phyloP scores from a whole-genome alignment of 1,140 invertebrate genomes.

The Gyrodactylus bullatarudis region DNA sequence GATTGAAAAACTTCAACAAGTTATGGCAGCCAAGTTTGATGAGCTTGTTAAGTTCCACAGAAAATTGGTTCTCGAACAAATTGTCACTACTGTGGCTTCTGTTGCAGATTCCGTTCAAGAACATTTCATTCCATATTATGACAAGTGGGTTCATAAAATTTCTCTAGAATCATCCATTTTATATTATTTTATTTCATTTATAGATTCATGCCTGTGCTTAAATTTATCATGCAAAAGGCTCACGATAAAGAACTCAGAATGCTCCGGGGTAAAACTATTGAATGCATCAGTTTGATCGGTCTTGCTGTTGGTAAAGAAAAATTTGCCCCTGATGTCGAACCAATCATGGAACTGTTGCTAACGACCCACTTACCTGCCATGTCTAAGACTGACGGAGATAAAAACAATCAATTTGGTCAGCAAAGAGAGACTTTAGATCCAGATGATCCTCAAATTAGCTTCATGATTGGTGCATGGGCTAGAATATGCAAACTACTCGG shows the following conservation, averaged over 20 bases:
- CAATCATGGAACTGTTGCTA: conserved; percentile 74
- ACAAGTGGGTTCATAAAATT: conserved; percentile 16
- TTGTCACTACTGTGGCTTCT: conserved; percentile 85
- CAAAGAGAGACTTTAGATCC: neutral
- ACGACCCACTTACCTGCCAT: conserved; percentile 36
- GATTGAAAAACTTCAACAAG: conserved; percentile 55
- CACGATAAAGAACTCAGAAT: conserved; percentile 48
- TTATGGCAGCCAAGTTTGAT: conserved; percentile 62
- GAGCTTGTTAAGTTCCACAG: conserved; percentile 64
- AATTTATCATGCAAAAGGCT: conserved; percentile 81
- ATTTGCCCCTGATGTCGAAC: conserved; percentile 61
- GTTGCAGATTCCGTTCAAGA: conserved; percentile 92
- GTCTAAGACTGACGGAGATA: neutral
- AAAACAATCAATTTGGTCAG: neutral
- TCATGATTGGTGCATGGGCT: conserved; percentile 91
- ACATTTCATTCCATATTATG: conserved; percentile 45
- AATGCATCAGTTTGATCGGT: conserved; percentile 89
- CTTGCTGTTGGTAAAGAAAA: conserved; percentile 77
- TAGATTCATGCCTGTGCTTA: conserved; percentile 66
- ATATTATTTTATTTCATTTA: neutral
- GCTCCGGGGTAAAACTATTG: conserved; percentile 69
- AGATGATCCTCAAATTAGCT: conserved; percentile 27
- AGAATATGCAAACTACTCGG: conserved; percentile 86
- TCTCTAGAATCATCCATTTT: too few relatives aligned
- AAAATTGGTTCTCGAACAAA: conserved; percentile 80